Percentiles rank a stretch among this genome's conserved stretches.
Evolutionary conservation across 2,888 invertebrate species (phyloP).

Genomic region (Nasonovia ribisnigri): DNA sequence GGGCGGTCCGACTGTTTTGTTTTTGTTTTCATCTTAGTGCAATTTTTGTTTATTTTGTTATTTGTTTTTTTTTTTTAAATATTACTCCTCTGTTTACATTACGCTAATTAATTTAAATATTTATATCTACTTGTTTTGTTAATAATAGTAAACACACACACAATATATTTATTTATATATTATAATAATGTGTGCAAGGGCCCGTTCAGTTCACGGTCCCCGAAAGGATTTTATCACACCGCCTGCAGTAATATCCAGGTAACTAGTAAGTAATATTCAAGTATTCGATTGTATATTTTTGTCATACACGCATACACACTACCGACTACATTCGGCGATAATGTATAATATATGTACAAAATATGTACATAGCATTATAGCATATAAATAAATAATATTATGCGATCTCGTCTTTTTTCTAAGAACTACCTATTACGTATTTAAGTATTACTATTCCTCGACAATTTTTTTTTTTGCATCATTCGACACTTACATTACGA

Average conservation of each 20-base stretch:
- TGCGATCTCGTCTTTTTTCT: not conserved
- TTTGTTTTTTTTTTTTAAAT: not conserved
- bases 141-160: not conserved
- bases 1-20: slow-evolving; percentile 35
- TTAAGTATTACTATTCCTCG: not conserved
- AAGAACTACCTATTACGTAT: not conserved
- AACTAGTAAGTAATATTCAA: slow-evolving; percentile 1
- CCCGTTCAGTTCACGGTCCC: not conserved
- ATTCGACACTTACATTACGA: not conserved
- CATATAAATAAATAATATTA: not conserved
- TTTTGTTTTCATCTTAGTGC: slow-evolving; percentile 52
- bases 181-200: not conserved
- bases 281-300: not conserved
- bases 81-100: not conserved
- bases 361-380: not conserved
- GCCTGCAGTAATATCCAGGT: not conserved
- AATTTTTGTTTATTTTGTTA: slow-evolving; percentile 11
- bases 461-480: not conserved
- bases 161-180: not conserved
- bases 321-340: not conserved
- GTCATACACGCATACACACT: not conserved
- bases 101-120: not conserved
- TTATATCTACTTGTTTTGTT: not conserved
- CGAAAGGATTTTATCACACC: not conserved
- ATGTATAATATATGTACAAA: not conserved